Evolutionary conservation across 2,797 vertebrate species (phyloP), one percentile per base, ranked within the genome.

Genomic region (Holocentrus rufus): DNA sequence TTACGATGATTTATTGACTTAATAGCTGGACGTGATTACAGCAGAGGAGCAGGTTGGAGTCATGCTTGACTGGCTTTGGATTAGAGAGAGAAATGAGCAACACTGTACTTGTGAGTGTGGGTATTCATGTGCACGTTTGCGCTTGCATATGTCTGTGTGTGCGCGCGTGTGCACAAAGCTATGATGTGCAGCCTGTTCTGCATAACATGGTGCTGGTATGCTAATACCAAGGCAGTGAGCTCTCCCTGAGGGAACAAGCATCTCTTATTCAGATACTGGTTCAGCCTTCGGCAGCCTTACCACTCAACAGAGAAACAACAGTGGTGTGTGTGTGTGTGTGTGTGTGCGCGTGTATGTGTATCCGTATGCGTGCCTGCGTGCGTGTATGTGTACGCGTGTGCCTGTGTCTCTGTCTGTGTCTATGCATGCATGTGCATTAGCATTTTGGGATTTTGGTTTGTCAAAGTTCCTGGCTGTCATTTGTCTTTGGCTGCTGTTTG

Each of bases 1-100:
- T 91, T 90, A 85, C 83, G 75, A 85, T 90, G 92, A 92, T 92
- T 90, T 92, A 92, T 92, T 91, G 91, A 91, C 90, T 91, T 90
- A 89, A 91, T 92, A 90, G 89, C 82, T 88, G 84, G 82, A 83
- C 69, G 74, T 91, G 88, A 92, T 92, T 91, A 92, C 86, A 89
- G 80, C 80, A 87, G 84, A 90, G 83, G 75, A 90, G 85, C 88
- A 92, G 91, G 90, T 91, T 92, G 90, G 76, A 88, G 87, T 87
- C 85, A 88, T 44, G 88, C 87, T 79, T 86, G 83, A 71, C 61
- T 90, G 77, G 30, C 9, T 87, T 87, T 91, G 83, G 84, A 91
- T 91, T 91, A 91, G 86, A 88, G 83, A 83, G 74, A 85, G 63
- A 85, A 83, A 81, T 85, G 86, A 88, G 83, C 72, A 30, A 82